Evolutionary conservation across 1,140 invertebrate species (phyloP).

Genomic region (Nephotettix cincticeps): DNA sequence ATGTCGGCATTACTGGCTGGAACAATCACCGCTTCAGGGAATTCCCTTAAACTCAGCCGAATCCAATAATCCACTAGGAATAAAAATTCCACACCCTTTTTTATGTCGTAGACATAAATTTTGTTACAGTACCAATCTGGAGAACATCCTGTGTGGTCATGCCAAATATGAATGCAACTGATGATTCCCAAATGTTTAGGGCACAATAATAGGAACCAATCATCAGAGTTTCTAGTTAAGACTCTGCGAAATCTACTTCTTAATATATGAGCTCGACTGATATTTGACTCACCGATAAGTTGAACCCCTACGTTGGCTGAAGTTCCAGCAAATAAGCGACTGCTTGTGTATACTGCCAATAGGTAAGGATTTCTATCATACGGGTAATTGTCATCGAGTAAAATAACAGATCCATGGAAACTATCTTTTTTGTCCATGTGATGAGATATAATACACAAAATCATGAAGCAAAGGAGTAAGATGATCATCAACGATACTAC

Average conservation of each 20-base stretch:
- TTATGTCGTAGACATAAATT: not conserved
- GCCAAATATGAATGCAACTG: not conserved
- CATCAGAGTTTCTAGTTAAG: not conserved
- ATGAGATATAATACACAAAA: too few relatives aligned
- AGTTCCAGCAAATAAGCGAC: not conserved
- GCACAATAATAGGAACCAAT: not conserved
- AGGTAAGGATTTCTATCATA: not conserved
- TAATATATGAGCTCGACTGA: not conserved
- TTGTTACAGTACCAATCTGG: not conserved
- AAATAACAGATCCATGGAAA: not conserved
- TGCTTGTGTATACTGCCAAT: not conserved
- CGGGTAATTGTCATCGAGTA: not conserved
- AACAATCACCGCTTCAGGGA: not conserved
- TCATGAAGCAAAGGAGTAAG: too few relatives aligned
- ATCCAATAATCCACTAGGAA: not conserved
- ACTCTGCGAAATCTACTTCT: not conserved
- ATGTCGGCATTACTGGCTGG: not conserved
- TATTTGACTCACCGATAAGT: not conserved
- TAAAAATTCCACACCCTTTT: not conserved
- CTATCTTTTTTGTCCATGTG: not conserved
- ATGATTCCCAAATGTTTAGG: not conserved
- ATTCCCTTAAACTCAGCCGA: not conserved
- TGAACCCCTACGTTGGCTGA: not conserved
- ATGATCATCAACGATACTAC: too few relatives aligned
- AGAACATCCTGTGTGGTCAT: not conserved